Evolutionary conservation across 2,797 vertebrate genomes (phyloP), one percentile per base, ranked within the genome.

Genomic region (Hippoglossus hippoglossus): DNA sequence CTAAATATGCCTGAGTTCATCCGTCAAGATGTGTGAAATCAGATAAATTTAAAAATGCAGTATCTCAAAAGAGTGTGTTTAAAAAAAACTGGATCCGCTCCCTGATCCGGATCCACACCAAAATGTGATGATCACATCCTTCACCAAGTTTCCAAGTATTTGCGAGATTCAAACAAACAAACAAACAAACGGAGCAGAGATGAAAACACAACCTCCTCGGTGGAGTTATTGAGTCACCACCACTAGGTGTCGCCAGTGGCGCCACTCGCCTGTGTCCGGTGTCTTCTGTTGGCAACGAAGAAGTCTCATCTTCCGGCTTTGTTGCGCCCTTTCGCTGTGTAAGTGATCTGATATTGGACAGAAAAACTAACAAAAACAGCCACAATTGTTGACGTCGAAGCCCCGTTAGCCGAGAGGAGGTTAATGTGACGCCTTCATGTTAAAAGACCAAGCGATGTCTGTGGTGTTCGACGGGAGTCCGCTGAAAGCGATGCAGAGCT

Each of bases 401-500:
- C 41, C 18, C 5, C 10, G n/a, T 34, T 1, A 9, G 10, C 31
- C 25, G 0, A 25, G 18, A 49, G 47, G 24, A n/a, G 22, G 59
- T 92, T 59, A 10, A 93, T 93, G 91, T 44, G 59, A 82, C 56
- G 58, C 36, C 67, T 82, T 50, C 1, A 84, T 73, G 79, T 56
- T 84, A 63, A 83, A 85, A 65, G 77, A 88, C n/a, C 79, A 60
- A 91, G 79, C 77, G 46, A 95, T 95, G 94, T 94, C 93, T 71
- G 92, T 91, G 81, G 89, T 93, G 77, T 94, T 94, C 86, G 93
- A 95, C 79, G 93, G 93, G 71, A 93, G 76, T 75, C 82, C 88
- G 49, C 77, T 93, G 75, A 91, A 93, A 85, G 91, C 91, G 89
- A 93, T 95, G 90, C 94, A 93, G 93, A 93, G 89, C 84, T 86